Conservation (phyloP, 2,888 invertebrate species). For the Terebella lapidaria region DNA sequence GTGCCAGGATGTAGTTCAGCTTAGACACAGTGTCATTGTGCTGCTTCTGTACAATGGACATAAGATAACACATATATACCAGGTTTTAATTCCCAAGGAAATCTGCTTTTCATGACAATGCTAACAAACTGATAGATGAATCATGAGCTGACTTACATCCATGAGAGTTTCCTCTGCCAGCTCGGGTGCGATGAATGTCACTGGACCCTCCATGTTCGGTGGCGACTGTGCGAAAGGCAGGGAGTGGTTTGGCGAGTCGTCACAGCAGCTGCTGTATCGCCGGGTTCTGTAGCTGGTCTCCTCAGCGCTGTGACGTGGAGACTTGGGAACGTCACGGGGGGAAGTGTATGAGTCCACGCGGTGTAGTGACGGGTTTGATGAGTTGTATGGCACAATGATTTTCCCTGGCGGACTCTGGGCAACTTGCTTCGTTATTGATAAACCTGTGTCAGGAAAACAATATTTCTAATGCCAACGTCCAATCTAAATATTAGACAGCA, state of each 20-base stretch:
- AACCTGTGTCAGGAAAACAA: too few relatives aligned
- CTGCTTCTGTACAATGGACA: constrained; percentile 10
- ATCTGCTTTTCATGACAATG: neutral
- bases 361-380: neutral
- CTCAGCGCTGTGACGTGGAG: neutral
- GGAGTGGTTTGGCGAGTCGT: neutral
- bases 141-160: constrained; percentile 61
- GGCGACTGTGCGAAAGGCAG: constrained; percentile 39
- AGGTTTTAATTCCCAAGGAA: too few relatives aligned
- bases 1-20: constrained; percentile 89
- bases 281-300: neutral
- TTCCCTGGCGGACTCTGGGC: constrained; percentile 6
- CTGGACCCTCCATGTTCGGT: constrained; percentile 56
- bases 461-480: too few relatives aligned
- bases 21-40: constrained; percentile 73
- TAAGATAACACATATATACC: neutral
- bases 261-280: neutral
- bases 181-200: constrained; percentile 84
- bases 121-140: neutral
- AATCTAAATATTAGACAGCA: too few relatives aligned
- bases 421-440: neutral
- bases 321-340: neutral
- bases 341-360: constrained; percentile 12
- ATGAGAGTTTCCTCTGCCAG: constrained; percentile 91
- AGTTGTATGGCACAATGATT: constrained; percentile 10